Conservation (phyloP, 2,113 vertebrate genomes). For the Cynocephalus volans region DNA sequence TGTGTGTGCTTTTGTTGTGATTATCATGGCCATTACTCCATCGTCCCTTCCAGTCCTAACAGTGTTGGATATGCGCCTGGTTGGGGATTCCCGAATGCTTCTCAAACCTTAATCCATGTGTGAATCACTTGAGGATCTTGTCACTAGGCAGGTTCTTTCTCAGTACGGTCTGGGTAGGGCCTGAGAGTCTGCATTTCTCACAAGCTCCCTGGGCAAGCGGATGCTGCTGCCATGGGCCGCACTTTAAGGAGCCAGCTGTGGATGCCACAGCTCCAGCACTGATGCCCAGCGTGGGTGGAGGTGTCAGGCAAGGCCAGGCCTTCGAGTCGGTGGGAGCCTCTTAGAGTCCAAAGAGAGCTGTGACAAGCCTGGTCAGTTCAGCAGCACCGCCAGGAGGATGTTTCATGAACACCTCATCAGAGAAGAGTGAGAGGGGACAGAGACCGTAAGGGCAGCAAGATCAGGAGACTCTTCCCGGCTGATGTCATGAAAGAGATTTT, state of each 20-base stretch:
- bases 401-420: not conserved
- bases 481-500: not conserved
- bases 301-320: not conserved
- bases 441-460: not conserved
- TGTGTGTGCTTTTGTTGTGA: not conserved
- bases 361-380: not conserved
- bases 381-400: not conserved
- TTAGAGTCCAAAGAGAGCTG: not conserved
- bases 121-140: not conserved
- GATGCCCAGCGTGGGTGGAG: rapidly evolving
- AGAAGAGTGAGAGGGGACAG: not conserved
- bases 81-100: not conserved
- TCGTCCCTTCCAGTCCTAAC: not conserved
- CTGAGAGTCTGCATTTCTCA: not conserved
- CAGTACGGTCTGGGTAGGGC: not conserved
- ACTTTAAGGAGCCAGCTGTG: not conserved
- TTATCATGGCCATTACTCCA: not conserved
- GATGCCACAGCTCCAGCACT: rapidly evolving
- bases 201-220: not conserved
- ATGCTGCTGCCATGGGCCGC: not conserved
- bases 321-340: not conserved
- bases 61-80: not conserved
- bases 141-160: not conserved
- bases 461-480: not conserved
- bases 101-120: not conserved